A percentile compares a stretch with the other conserved stretches of the same genome.
phyloP scores from a whole-genome alignment of 37 sponge, comb jelly and placozoan genomes.

The Lycopodina hypogea region DNA sequence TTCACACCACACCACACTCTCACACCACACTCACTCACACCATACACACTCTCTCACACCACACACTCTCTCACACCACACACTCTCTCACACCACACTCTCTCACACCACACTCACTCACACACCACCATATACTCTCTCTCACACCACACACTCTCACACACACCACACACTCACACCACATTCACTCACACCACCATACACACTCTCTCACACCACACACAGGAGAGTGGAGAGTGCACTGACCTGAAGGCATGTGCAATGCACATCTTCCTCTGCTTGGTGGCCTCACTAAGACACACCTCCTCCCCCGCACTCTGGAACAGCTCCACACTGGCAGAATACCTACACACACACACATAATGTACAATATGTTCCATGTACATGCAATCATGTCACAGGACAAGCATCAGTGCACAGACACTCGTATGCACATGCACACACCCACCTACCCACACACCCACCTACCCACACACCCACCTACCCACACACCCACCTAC shows the following conservation, averaged over 20 bases:
- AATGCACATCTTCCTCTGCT: slow-evolving; percentile 26
- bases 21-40: slow-evolving; percentile 6
- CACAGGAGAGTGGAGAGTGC: not conserved
- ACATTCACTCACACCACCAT: not conserved
- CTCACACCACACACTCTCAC: slow-evolving; percentile 7
- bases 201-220: slow-evolving; percentile 5
- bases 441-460: too few species aligned
- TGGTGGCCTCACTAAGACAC: not conserved
- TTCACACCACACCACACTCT: slow-evolving; percentile 8
- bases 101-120: not conserved
- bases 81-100: slow-evolving; percentile 7
- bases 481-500: too few species aligned
- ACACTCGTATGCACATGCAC: slow-evolving; percentile 4
- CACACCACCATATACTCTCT: not conserved
- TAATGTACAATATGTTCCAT: not conserved
- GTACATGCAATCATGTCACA: not conserved
- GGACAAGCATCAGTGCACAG: slow-evolving; percentile 23
- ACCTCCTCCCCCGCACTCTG: not conserved
- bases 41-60: slow-evolving; percentile 4
- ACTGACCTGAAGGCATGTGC: slow-evolving; percentile 38
- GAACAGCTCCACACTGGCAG: slow-evolving; percentile 10
- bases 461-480: too few species aligned
- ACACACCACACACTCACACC: slow-evolving; percentile 11
- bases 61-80: slow-evolving; percentile 3
- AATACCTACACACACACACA: slow-evolving; percentile 8